Percentiles rank a stretch among this genome's conserved stretches.
phyloP scores from a whole-genome alignment of 2,888 invertebrate species.

The Cylindroiulus punctatus region DNA sequence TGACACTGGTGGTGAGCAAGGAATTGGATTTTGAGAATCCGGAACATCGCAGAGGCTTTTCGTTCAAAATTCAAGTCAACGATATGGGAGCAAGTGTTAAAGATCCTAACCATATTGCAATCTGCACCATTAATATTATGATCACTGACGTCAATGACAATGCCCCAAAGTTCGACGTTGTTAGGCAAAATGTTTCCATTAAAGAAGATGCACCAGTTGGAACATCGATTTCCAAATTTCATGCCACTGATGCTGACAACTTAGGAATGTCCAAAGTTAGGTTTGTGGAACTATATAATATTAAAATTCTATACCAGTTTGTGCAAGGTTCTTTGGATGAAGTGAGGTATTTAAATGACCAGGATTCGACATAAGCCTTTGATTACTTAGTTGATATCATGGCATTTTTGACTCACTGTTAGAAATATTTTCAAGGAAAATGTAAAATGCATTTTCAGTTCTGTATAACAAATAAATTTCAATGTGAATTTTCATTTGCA shows the following conservation, averaged over 20 bases:
- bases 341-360: not conserved
- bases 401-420: too few relatives aligned
- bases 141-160: constrained; percentile 91
- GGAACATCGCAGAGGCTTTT: constrained; percentile 57
- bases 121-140: constrained; percentile 62
- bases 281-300: constrained; percentile 55
- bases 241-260: constrained; percentile 67
- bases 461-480: too few relatives aligned
- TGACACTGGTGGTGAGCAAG: not conserved
- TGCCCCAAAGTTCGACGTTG: constrained; percentile 81
- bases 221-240: constrained; percentile 65
- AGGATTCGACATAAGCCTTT: too few relatives aligned
- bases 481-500: too few relatives aligned
- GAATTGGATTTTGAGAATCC: constrained; percentile 58
- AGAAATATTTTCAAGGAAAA: too few relatives aligned
- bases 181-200: constrained; percentile 58
- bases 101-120: constrained; percentile 56
- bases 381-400: too few relatives aligned
- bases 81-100: constrained; percentile 55
- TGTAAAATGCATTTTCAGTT: too few relatives aligned
- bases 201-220: constrained; percentile 65
- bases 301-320: too few relatives aligned
- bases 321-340: too few relatives aligned
- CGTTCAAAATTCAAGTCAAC: constrained; percentile 56
- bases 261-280: constrained; percentile 63